A percentile compares a stretch with the other conserved stretches of the same genome.
Conservation (phyloP, 2,888 invertebrate species). For the Lordiphosa fenestrarum region DNA sequence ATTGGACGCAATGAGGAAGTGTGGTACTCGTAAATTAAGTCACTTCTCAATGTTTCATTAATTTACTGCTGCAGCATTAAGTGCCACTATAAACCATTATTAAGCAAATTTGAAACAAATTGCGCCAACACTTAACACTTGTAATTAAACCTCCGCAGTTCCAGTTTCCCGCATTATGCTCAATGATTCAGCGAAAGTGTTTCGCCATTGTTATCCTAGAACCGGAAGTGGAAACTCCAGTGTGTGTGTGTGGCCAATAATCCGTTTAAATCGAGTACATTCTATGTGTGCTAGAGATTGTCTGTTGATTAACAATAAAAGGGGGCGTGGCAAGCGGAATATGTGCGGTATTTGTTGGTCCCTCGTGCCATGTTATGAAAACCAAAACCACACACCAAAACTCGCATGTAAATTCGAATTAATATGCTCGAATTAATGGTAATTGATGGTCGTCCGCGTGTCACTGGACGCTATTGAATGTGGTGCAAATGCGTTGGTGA, state of each 20-base stretch:
- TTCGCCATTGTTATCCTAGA: not conserved
- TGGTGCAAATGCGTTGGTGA: slow-evolving; percentile 1
- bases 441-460: slow-evolving; percentile 42
- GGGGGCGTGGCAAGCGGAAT: slow-evolving; percentile 3
- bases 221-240: no score
- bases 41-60: no score
- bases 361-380: slow-evolving; percentile 38
- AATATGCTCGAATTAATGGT: slow-evolving; percentile 70
- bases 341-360: slow-evolving; percentile 10
- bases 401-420: slow-evolving; percentile 56
- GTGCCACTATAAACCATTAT: no score
- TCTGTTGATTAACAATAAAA: slow-evolving; percentile 32
- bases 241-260: slow-evolving; percentile 11
- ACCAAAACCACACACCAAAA: slow-evolving; percentile 55
- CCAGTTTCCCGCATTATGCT: not conserved
- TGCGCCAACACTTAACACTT: no score
- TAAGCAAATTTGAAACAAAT: no score
- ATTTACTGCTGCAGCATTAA: no score
- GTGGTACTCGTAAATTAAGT: no score
- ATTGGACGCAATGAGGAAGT: no score
- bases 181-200: not conserved
- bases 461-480: slow-evolving; percentile 13
- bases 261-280: slow-evolving; percentile 16
- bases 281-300: not conserved
- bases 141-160: no score